Percentiles rank a stretch among this genome's conserved stretches.
Evolutionary conservation across 2,888 invertebrate genomes (phyloP).

Genomic region (Cosmia pyralina): DNA sequence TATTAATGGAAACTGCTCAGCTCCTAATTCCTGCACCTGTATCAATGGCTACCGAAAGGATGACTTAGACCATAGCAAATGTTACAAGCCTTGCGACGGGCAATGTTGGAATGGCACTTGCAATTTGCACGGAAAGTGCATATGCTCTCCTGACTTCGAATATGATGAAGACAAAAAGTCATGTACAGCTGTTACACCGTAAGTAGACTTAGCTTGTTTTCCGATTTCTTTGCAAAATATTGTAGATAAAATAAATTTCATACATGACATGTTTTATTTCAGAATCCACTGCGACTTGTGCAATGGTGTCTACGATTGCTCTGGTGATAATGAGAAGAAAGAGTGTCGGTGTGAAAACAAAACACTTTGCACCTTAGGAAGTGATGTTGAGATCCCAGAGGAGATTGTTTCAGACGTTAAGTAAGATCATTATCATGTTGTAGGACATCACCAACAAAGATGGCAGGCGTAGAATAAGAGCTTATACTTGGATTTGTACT

Average conservation of each 20-base stretch:
- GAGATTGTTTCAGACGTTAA: slow-evolving; percentile 22
- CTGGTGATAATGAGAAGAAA: slow-evolving; percentile 39
- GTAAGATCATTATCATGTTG: slow-evolving; percentile 25
- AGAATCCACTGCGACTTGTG: slow-evolving; percentile 75
- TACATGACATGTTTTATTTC: slow-evolving; percentile 53
- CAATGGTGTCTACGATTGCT: slow-evolving; percentile 63
- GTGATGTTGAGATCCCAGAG: background rate
- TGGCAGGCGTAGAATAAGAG: background rate
- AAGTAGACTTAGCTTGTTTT: slow-evolving; percentile 63
- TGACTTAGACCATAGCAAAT: slow-evolving; percentile 58
- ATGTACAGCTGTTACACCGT: slow-evolving; percentile 69
- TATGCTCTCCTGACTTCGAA: slow-evolving; percentile 69
- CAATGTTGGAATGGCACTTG: slow-evolving; percentile 73
- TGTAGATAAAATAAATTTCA: background rate
- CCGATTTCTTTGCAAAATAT: background rate
- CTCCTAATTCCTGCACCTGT: slow-evolving; percentile 75
- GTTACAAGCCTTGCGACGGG: slow-evolving; percentile 70
- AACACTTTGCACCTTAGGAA: slow-evolving; percentile 58
- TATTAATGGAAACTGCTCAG: slow-evolving; percentile 73
- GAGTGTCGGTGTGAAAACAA: slow-evolving; percentile 71
- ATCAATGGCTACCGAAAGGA: slow-evolving; percentile 62
- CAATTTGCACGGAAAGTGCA: slow-evolving; percentile 69
- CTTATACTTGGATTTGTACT: background rate
- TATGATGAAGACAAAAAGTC: slow-evolving; percentile 61
- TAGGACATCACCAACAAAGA: background rate